These are phyloP conservation scores for Allobates femoralis DNA, from an alignment of 2,797 vertebrate species.

Conservation along the genomic window DNA sequence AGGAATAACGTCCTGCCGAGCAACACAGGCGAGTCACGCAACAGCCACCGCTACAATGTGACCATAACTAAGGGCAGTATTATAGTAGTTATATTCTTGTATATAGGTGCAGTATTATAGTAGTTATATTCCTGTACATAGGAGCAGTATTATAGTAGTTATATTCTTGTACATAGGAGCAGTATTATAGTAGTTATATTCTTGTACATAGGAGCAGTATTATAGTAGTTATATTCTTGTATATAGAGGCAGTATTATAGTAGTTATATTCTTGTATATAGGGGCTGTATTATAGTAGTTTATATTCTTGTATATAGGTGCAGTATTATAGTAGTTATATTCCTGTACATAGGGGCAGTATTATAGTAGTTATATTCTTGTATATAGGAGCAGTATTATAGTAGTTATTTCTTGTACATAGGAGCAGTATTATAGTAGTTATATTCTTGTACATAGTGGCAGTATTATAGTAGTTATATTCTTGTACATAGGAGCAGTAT, in stretches of 20 bases:
- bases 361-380: neutral
- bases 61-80: neutral
- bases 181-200: conserved; percentile 9
- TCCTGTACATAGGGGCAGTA: too few relatives aligned
- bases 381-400: neutral
- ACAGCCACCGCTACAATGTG: neutral
- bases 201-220: neutral
- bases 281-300: too few relatives aligned
- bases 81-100: conserved; percentile 9
- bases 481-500: conserved; percentile 1
- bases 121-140: too few relatives aligned
- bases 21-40: neutral
- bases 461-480: too few relatives aligned
- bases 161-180: neutral
- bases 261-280: too few relatives aligned
- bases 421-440: too few relatives aligned
- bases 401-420: neutral
- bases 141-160: conserved; percentile 18
- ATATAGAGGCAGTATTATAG: too few relatives aligned
- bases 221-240: too few relatives aligned
- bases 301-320: too few relatives aligned
- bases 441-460: too few relatives aligned
- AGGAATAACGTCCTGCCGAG: neutral
- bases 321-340: too few relatives aligned
- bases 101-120: too few relatives aligned